Conservation (phyloP, 2,113 vertebrate species). For the Scortum barcoo region DNA sequence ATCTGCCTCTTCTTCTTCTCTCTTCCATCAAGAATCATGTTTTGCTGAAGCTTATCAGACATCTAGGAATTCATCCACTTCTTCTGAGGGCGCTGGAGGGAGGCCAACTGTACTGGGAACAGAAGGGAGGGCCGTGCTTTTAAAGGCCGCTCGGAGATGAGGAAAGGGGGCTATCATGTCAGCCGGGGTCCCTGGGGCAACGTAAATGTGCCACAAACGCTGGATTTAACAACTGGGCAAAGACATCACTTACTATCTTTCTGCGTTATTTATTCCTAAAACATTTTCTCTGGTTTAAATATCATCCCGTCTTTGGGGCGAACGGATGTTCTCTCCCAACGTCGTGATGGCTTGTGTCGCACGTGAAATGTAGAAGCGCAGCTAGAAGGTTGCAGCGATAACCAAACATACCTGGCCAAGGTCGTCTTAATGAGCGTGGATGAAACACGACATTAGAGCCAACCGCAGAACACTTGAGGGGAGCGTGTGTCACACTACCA, state of each 20-base stretch:
- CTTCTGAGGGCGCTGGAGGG: conserved; percentile 69
- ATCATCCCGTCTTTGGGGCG: conserved; percentile 45
- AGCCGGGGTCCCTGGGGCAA: conserved; percentile 64
- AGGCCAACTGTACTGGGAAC: conserved; percentile 70
- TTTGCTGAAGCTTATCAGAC: conserved; percentile 79
- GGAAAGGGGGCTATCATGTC: conserved; percentile 66
- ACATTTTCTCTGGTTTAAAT: conserved; percentile 70
- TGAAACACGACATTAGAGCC: conserved; percentile 68
- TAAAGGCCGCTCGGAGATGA: conserved; percentile 63
- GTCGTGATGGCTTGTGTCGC: conserved; percentile 29
- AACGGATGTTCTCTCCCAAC: conserved; percentile 31
- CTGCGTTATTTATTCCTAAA: conserved; percentile 57
- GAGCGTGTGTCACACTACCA: conserved; percentile 66
- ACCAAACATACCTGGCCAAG: conserved; percentile 68
- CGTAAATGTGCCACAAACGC: conserved; percentile 74
- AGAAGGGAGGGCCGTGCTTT: conserved; percentile 59
- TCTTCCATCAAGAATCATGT: conserved; percentile 80
- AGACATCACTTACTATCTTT: conserved; percentile 65
- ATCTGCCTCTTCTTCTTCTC: conserved; percentile 80
- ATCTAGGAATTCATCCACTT: conserved; percentile 79
- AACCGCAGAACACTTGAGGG: conserved; percentile 59
- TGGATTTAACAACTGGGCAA: conserved; percentile 75
- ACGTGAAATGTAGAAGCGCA: conserved; percentile 48
- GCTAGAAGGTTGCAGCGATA: conserved; percentile 38
- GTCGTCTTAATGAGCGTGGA: conserved; percentile 63